Base-by-base conservation (phyloP, 2,888 invertebrate species). In the Diadegma fenestrale region DNA sequence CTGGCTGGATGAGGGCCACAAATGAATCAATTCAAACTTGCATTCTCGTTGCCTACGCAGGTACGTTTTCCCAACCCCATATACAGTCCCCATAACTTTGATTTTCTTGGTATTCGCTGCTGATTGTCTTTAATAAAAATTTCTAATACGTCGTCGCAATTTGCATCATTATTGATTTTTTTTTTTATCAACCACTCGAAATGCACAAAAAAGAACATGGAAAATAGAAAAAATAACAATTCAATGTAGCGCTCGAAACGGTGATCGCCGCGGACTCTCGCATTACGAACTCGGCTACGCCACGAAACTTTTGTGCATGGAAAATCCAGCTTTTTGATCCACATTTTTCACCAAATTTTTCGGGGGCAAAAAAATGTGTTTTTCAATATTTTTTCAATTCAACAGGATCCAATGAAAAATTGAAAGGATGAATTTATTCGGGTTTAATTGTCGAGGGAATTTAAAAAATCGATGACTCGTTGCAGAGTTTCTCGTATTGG, bases 401-500 rank as follows among this genome's bases (percentile, higher is more conserved):
- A 14, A 26, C 58, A 12, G 58, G 14, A 58, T 58, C 5, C 58
- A 58, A 58, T 58, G 26, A 5, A 58, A 58, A 58, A 58, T 58
- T 22, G 54, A 26, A 8, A 54, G 54, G 54, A 22, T 19, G 22
- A 54, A 54, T 54, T 54, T 10, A 14, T 26, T 58, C 26, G 6
- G 14, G 58, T 58, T 58, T 58, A 14, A 58, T 26, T 58, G 26
- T 58, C 58, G 26, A 26, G 58, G 58, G 58, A 58, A 58, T 58
- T 14, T 6, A 12, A 26, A 58, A 58, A 58, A 26, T 58, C 58
- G 58, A 7, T 2, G 7, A 26, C 5, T 26, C 1, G 22, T 22
- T 12, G 45, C n/a, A 6, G 5, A 14, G 10, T 26, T 26, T 14
- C 14, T 58, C 12, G 26, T 26, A 26, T 26, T 1, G 26, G 5